Conservation (phyloP, 2,113 vertebrate genomes). For the Zosterops borbonicus region DNA sequence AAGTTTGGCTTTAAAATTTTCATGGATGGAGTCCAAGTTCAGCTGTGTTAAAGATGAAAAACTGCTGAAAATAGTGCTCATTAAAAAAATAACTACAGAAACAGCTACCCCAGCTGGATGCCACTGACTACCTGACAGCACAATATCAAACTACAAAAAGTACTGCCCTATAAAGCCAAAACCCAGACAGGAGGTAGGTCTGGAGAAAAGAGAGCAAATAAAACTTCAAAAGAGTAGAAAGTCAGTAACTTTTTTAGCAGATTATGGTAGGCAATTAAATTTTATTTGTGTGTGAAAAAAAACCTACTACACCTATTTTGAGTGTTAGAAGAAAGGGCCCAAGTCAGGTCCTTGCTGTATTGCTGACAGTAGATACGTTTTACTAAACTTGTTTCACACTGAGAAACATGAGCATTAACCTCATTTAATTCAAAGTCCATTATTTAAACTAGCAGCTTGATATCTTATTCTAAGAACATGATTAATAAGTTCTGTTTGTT, state of each 20-base stretch:
- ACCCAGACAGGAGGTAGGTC: background rate
- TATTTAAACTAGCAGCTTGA: background rate
- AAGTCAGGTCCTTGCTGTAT: background rate
- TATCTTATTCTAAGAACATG: background rate
- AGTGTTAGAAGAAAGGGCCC: background rate
- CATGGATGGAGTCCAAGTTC: background rate
- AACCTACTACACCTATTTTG: background rate
- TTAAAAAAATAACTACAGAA: background rate
- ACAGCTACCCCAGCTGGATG: background rate
- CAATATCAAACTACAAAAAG: background rate
- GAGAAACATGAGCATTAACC: background rate
- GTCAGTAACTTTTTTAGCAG: background rate
- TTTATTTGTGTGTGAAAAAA: background rate
- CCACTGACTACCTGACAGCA: background rate
- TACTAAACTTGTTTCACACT: background rate
- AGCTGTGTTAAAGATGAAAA: background rate
- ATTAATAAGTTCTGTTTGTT: background rate
- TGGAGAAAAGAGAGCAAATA: background rate
- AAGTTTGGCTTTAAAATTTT: background rate
- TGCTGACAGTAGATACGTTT: background rate
- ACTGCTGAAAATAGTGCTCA: background rate
- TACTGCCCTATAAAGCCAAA: background rate
- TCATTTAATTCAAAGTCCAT: background rate
- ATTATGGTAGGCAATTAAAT: background rate
- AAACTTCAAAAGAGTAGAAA: background rate